phyloP scores from a whole-genome alignment of 2,797 vertebrate genomes.

The Rhinichthys osculus region DNA sequence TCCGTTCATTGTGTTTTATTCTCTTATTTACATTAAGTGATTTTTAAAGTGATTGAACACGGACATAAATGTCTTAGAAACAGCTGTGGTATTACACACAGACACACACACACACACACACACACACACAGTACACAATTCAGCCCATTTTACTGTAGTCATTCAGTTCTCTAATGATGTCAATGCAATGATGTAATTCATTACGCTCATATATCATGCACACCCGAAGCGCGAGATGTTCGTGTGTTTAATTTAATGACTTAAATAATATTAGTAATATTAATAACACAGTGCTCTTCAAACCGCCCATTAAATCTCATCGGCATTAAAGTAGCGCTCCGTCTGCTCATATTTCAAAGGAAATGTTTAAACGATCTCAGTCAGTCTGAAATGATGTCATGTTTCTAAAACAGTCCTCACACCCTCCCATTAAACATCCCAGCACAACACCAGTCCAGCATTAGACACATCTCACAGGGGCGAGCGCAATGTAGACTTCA shows the following conservation, averaged over 20 bases:
- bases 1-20: not conserved
- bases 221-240: not conserved
- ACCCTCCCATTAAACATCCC: conserved; percentile 65
- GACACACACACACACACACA: not conserved
- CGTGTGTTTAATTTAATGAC: not conserved
- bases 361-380: conserved; percentile 56
- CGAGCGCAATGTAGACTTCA: not conserved
- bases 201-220: not conserved
- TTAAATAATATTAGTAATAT: no score
- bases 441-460: not conserved
- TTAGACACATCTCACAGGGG: not conserved
- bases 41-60: not conserved
- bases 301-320: not conserved
- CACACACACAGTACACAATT: no score
- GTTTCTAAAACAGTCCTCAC: conserved; percentile 73
- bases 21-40: not conserved
- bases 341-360: not conserved
- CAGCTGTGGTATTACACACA: not conserved
- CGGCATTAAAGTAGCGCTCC: not conserved
- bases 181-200: not conserved
- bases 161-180: not conserved
- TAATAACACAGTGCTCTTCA: not conserved
- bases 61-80: not conserved
- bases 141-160: not conserved
- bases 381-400: conserved; percentile 79